A percentile compares a stretch with the other conserved stretches of the same genome.
Evolutionary conservation across 35 echinoderm and acorn worm species (phyloP).

Genomic region (Eucidaris tribuloides): DNA sequence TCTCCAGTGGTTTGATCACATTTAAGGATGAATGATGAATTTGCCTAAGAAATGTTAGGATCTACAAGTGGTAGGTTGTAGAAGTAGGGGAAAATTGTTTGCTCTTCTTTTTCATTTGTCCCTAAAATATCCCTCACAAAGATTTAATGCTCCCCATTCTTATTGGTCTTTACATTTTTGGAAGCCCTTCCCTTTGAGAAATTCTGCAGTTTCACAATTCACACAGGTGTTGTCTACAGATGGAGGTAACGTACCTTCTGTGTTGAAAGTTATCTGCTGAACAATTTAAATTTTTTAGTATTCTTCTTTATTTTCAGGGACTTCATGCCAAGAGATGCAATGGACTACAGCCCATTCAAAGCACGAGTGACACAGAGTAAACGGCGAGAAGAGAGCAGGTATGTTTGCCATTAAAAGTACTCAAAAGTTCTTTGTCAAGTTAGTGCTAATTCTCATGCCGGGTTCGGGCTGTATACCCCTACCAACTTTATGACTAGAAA

Average conservation of each 20-base stretch:
- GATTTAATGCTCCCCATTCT: too few relatives aligned
- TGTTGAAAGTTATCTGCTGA: not conserved
- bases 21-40: too few relatives aligned
- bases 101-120: too few relatives aligned
- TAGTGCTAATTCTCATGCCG: not conserved
- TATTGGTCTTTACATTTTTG: not conserved
- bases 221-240: not conserved
- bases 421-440: not conserved
- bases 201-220: not conserved
- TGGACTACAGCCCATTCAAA: slow-evolving; percentile 71
- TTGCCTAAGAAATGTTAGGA: too few relatives aligned
- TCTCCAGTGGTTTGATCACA: not conserved
- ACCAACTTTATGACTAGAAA: too few relatives aligned
- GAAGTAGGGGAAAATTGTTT: too few relatives aligned
- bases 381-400: slow-evolving; percentile 66
- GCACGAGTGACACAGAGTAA: slow-evolving; percentile 63
- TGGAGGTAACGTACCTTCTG: not conserved
- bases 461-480: not conserved
- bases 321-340: slow-evolving; percentile 65
- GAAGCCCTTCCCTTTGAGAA: not conserved
- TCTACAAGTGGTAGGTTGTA: too few relatives aligned
- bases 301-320: slow-evolving; percentile 31
- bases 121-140: too few relatives aligned
- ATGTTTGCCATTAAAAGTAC: not conserved
- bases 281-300: not conserved